These are phyloP conservation scores for Peromyscus leucopus DNA, from an alignment of 2,113 vertebrate species.

Conservation along the genomic window DNA sequence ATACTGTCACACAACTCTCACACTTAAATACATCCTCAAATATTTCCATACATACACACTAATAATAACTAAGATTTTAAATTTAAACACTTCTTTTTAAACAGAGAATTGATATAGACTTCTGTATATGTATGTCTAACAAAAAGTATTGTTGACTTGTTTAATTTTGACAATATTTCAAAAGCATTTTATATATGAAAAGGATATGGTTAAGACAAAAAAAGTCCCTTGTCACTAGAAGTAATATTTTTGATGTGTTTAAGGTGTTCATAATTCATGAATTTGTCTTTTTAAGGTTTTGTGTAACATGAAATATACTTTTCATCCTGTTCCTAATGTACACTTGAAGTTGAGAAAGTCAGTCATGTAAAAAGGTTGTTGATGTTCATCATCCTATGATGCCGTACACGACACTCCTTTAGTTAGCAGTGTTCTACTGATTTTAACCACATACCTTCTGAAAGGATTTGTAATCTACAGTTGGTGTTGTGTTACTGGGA, in stretches of 20 bases:
- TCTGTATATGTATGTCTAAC: neutral
- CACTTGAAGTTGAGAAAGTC: neutral
- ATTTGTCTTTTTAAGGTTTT: neutral
- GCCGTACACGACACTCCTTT: neutral
- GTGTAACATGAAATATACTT: neutral
- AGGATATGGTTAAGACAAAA: neutral
- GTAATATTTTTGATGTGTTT: neutral
- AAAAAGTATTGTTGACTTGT: neutral
- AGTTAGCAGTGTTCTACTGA: conserved; percentile 4
- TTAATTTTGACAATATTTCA: neutral
- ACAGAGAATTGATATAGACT: neutral
- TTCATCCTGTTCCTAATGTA: neutral
- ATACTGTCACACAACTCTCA: neutral
- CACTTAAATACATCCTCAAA: neutral
- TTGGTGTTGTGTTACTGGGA: neutral
- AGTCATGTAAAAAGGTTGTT: neutral
- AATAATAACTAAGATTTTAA: neutral
- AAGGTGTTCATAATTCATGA: neutral
- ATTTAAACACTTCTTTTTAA: neutral
- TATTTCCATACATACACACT: neutral
- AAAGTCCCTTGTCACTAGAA: neutral
- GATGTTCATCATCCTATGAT: neutral
- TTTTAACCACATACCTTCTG: neutral
- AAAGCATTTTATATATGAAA: conserved; percentile 6
- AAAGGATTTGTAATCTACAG: conserved; percentile 20